phyloP scores from a whole-genome alignment of 2,113 vertebrate genomes.

The Muscicapa adusta region DNA sequence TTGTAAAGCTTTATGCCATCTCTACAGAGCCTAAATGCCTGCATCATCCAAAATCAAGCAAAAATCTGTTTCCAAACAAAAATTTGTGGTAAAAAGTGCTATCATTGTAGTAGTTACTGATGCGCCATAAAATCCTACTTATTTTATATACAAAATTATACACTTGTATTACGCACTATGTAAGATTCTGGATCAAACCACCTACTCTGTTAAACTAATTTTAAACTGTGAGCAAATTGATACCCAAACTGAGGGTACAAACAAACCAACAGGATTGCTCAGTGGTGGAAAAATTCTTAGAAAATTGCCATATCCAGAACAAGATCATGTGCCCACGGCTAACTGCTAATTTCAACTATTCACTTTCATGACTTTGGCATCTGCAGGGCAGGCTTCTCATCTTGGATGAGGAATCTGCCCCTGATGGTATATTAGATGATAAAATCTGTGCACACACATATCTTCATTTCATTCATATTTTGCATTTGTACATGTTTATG shows the following conservation, averaged over 20 bases:
- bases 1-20: background rate
- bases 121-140: rapidly evolving
- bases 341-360: background rate
- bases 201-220: background rate
- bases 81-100: background rate
- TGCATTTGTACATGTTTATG: background rate
- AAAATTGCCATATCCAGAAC: background rate
- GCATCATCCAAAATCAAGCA: background rate
- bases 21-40: background rate
- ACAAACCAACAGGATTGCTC: background rate
- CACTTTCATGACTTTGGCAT: background rate
- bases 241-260: background rate
- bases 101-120: background rate
- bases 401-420: background rate
- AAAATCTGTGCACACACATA: background rate
- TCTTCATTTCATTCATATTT: background rate
- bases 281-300: background rate
- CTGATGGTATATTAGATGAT: rapidly evolving
- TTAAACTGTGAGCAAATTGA: background rate
- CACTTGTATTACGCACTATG: background rate
- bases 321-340: background rate
- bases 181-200: background rate
- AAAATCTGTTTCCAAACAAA: background rate
- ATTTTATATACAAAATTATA: background rate
- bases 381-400: background rate